These are phyloP conservation scores for Brienomyrus brachyistius DNA, from an alignment of 2,113 vertebrate genomes.

Conservation along the genomic window DNA sequence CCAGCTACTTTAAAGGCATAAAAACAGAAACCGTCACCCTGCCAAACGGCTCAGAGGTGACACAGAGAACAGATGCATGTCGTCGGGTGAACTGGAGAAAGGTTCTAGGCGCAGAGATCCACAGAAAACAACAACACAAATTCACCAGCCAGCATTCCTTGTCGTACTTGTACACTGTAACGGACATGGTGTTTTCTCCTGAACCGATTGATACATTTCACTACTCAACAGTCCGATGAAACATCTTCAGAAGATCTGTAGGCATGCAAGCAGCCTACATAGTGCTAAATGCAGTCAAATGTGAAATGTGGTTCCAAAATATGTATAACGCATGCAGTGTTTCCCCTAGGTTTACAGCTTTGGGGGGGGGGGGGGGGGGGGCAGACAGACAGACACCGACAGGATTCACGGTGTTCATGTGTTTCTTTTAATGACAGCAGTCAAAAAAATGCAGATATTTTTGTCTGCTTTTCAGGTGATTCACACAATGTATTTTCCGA, in stretches of 20 bases:
- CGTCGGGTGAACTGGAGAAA: background rate
- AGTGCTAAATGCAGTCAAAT: background rate
- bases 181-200: background rate
- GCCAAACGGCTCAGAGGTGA: background rate
- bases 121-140: background rate
- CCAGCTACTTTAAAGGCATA: background rate
- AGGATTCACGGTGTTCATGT: too few species aligned
- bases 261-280: background rate
- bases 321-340: background rate
- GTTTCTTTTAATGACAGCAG: too few species aligned
- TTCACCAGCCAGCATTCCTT: background rate
- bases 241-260: background rate
- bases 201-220: background rate
- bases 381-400: too few species aligned
- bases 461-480: too few species aligned
- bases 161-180: background rate
- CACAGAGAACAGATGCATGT: background rate
- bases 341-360: too few species aligned
- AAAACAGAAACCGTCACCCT: background rate
- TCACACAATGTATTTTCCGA: too few species aligned
- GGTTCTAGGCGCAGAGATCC: background rate
- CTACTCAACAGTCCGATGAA: background rate
- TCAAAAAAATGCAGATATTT: too few species aligned
- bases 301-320: background rate
- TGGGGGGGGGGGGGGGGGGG: too few species aligned